Base-by-base conservation (phyloP, 1,140 invertebrate species). In the Apis cerana region DNA sequence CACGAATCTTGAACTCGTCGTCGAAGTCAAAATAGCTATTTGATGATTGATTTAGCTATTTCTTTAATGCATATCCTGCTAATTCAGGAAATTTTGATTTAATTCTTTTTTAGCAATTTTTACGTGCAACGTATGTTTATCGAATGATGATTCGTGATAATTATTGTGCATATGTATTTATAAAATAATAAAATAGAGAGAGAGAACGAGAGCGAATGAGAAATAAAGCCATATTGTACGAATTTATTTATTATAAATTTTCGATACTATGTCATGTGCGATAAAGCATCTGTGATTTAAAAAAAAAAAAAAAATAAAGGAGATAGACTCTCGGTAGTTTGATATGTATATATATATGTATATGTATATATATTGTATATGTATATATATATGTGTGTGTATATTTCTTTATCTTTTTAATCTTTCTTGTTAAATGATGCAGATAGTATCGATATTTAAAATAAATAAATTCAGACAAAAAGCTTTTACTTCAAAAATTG, bases 241-340 rank as follows among this genome's bases (percentile, higher is more conserved):
- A 89, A 82, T 69, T 88, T 89, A 86, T 89, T 89, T 89, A 89
- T 89, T 88, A 82, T 65, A 75, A 87, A 88, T 68, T 80, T 54
- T 76, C 81, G 82, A 59, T 82, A 78, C 52, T 78, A 48, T 43
- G 17, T 48, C 15, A 76, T 43, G 33, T 43, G 33, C 11, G 8
- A 15, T 8, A 54, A 68, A 76, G 65, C 43, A 67, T 67, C 64
- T 75, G 23, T 52, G 23, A 54, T 33, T 17, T 54, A 64, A 62
- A 52, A 19, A 21, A 75, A 67, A 54, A 48, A n/a, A 21, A 68
- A 56, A 71, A 23, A 61, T 33, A 58, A 64, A 56, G 23, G 56
- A 68, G 56, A 61, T 62, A 71, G 50, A 70, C 27, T 82, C 52
- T 82, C 52, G 19, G 13, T 78, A 70, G 27, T 70, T 82, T 68